Evolutionary conservation across 2,797 vertebrate genomes (phyloP).

Genomic region (Rhinoraja longicauda): DNA sequence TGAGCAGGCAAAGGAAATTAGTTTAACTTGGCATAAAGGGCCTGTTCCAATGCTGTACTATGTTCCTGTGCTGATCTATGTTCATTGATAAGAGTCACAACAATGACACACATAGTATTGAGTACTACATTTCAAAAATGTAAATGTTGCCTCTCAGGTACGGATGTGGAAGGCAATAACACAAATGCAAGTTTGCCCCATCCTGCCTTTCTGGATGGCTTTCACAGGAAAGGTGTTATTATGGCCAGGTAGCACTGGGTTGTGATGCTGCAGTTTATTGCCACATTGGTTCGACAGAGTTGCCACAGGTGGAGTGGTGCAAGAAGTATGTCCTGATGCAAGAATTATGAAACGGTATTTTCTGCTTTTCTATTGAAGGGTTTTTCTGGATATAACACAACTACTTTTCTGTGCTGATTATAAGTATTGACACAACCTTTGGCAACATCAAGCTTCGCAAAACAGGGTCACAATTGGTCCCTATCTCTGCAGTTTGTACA

Average conservation of each 20-base stretch:
- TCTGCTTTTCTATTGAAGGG: not conserved
- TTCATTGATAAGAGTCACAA: not conserved
- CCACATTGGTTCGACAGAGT: not conserved
- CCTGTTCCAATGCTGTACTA: too few species aligned
- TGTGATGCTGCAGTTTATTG: not conserved
- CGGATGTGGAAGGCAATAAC: not conserved
- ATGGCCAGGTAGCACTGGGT: not conserved
- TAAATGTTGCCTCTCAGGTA: not conserved
- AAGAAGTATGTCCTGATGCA: not conserved
- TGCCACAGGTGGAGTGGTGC: not conserved
- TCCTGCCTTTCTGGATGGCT: not conserved
- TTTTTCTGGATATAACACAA: not conserved
- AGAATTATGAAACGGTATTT: not conserved
- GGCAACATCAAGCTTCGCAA: not conserved
- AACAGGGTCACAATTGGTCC: not conserved
- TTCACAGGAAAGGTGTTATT: not conserved
- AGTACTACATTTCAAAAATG: not conserved
- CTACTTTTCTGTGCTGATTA: not conserved
- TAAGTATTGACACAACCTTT: not conserved
- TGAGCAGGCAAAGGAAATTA: too few species aligned
- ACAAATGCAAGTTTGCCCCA: not conserved
- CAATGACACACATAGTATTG: not conserved
- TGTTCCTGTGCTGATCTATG: too few species aligned
- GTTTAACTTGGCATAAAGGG: too few species aligned
- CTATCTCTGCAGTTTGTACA: not conserved